These are phyloP conservation scores for Hemaris fuciformis DNA, from an alignment of 2,888 invertebrate species.

Conservation along the genomic window DNA sequence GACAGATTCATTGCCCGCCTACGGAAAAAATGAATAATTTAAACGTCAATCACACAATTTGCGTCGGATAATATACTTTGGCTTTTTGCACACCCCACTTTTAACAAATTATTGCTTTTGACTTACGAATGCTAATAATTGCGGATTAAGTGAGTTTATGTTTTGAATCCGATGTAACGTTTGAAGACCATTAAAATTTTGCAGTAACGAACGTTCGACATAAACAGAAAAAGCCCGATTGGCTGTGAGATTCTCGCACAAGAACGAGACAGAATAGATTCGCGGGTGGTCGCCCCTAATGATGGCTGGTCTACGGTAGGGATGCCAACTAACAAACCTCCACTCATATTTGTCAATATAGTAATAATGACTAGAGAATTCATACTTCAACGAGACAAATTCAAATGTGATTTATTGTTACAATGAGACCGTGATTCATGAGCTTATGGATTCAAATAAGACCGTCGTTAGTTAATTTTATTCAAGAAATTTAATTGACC, in stretches of 20 bases:
- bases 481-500: no score
- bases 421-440: no score
- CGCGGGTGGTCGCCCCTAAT: constrained; percentile 60
- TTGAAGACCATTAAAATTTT: neutral
- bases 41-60: neutral
- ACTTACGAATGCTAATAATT: neutral
- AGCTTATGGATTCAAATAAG: no score
- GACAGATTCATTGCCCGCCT: neutral
- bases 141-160: neutral
- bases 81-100: neutral
- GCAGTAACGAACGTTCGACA: neutral
- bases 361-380: neutral
- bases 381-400: neutral
- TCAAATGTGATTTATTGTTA: no score
- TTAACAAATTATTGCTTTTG: neutral
- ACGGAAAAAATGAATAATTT: neutral
- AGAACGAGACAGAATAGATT: constrained; percentile 45
- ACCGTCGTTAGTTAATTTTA: no score
- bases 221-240: neutral
- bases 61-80: neutral
- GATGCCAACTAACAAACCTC: neutral
- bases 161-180: no score
- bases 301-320: constrained; percentile 39
- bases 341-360: neutral
- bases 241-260: neutral